Percentiles rank a stretch among this genome's conserved stretches.
These are phyloP conservation scores for Agrypnia vestita DNA, from an alignment of 1,140 invertebrate genomes.

Conservation along the genomic window DNA sequence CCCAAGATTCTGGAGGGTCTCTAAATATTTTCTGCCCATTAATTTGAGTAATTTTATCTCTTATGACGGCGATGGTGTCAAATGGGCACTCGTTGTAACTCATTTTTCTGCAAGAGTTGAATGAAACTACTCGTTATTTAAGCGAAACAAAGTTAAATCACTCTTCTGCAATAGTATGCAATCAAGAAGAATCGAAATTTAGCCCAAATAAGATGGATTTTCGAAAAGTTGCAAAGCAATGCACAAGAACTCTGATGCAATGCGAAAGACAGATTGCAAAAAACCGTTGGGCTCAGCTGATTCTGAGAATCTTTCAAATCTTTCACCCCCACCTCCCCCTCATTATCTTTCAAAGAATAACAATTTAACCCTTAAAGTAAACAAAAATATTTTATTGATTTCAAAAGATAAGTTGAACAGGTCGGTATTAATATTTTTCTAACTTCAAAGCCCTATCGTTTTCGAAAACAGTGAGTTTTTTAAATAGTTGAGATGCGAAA, in stretches of 20 bases:
- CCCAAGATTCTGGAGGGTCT: conserved; percentile 22
- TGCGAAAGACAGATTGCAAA: background rate
- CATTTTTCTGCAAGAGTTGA: too few species aligned
- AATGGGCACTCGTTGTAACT: too few species aligned
- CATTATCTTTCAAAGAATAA: background rate
- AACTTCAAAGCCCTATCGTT: too few species aligned
- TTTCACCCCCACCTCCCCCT: background rate
- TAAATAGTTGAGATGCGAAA: too few species aligned
- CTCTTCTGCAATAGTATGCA: too few species aligned
- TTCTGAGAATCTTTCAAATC: background rate
- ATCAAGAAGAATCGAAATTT: background rate
- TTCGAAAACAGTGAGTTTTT: too few species aligned
- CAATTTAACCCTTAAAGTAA: background rate
- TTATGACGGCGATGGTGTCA: too few species aligned
- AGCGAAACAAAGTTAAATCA: too few species aligned
- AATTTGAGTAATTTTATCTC: conserved; percentile 23
- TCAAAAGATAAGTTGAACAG: too few species aligned
- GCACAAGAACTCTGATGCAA: background rate
- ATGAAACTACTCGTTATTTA: too few species aligned
- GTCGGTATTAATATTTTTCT: background rate
- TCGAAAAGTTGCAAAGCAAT: background rate
- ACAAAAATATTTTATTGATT: background rate
- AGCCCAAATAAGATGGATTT: background rate
- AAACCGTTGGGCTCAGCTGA: conserved; percentile 9
- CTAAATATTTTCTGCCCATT: conserved; percentile 43